A percentile compares a stretch with the other conserved stretches of the same genome.
These are phyloP conservation scores for Toxotes chatareus DNA, from an alignment of 2,113 vertebrate species.

Conservation along the genomic window DNA sequence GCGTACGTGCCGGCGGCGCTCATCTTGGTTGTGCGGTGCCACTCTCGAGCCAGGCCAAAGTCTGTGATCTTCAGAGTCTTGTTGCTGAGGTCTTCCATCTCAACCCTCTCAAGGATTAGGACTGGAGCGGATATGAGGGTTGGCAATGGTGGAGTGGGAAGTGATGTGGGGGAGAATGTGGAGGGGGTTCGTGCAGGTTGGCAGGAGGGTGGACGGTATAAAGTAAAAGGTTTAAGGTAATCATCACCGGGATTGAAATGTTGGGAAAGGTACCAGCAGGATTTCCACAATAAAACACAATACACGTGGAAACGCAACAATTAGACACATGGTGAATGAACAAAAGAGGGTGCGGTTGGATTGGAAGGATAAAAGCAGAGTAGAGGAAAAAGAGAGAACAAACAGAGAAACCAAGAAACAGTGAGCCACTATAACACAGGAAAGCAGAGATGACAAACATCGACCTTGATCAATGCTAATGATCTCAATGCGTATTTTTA, in stretches of 20 bases:
- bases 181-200: constrained; percentile 14
- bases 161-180: constrained; percentile 4
- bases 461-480: constrained; percentile 25
- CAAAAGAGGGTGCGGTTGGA: constrained; percentile 57
- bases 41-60: constrained; percentile 96
- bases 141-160: neutral
- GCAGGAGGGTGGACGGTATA: constrained; percentile 16
- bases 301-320: constrained; percentile 6
- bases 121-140: constrained; percentile 78
- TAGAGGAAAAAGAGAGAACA: constrained; percentile 51
- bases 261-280: constrained; percentile 33
- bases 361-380: constrained; percentile 56
- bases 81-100: constrained; percentile 94
- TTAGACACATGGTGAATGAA: constrained; percentile 28
- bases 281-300: constrained; percentile 18
- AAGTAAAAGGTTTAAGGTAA: constrained; percentile 44
- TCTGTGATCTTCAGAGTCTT: constrained; percentile 99
- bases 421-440: constrained; percentile 47
- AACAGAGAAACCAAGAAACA: constrained; percentile 56
- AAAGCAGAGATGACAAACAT: constrained; percentile 45
- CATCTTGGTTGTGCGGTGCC: constrained; percentile 99
- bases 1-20: constrained; percentile 96
- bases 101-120: constrained; percentile 93
- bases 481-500: constrained; percentile 10
- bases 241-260: constrained; percentile 31